Evolutionary conservation across 1,140 invertebrate genomes (phyloP), one percentile per base, ranked within the genome.

Genomic region (Mactra quadrangularis): DNA sequence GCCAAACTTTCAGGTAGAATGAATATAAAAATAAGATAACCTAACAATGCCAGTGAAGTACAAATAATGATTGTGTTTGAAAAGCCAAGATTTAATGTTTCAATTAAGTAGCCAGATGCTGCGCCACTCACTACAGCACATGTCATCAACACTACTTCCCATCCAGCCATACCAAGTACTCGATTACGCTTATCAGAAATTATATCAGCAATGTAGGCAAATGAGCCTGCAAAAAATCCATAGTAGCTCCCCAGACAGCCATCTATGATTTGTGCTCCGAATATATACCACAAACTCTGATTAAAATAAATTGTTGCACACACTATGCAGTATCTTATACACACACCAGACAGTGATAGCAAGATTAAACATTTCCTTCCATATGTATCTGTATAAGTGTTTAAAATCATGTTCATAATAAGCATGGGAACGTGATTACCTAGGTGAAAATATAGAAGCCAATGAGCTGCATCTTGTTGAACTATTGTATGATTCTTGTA

Each of bases 281-380:
- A 27, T 1, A 66, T 38, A 19, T 13, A 31, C 35, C 25, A 19
- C 19, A 25, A 33, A 17, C 29, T 19, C 13, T n/a, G n/a, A 19
- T 66, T 33, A 41, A 35, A 66, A 33, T 31, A 35, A 31, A 66
- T 33, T 15, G 25, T n/a, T 1, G 38, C 29, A n/a, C 29, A 38
- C n/a, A 41, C 6, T 33, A 66, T 66, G 19, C 27, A 27, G 25
- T 19, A 1, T 41, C 38, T 66, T 22, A 41, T 35, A 6, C 13
- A 41, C 11, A 19, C 19, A n/a, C 62, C 38, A 35, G n/a, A 41
- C 19, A 66, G 11, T 35, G 29, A 35, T n/a, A 66, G 25, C 19
- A 66, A 9, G 13, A 66, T 41, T 13, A 35, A 38, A 66, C n/a
- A 66, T 33, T 66, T 66, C 38, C 62, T 33, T 38, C 62, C 62